Percentiles rank a stretch among this genome's conserved stretches.
Conservation (phyloP, 2,113 vertebrate genomes). For the Scomber japonicus region DNA sequence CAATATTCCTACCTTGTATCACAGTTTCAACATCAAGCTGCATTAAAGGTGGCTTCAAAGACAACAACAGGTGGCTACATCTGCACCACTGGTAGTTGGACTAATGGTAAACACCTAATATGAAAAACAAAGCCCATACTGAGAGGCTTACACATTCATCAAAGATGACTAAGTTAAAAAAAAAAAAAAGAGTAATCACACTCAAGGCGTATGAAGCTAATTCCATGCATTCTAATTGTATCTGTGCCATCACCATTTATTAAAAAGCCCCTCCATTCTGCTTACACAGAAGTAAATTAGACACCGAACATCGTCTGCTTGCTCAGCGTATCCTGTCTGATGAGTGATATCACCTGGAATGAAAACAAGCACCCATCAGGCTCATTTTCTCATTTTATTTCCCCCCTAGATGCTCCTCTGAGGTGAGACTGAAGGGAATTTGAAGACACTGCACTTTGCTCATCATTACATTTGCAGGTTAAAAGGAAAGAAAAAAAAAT, state of each 20-base stretch:
- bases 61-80: constrained; percentile 14
- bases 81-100: constrained; percentile 1
- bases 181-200: constrained; percentile 29
- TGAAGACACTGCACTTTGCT: not conserved
- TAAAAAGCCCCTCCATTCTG: constrained; percentile 57
- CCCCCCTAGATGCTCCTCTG: constrained; percentile 30
- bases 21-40: not conserved
- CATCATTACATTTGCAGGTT: not conserved
- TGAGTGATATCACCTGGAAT: constrained; percentile 66
- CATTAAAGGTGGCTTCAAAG: constrained; percentile 7
- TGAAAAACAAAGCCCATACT: constrained; percentile 23
- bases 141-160: constrained; percentile 50
- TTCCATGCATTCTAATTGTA: constrained; percentile 58
- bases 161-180: constrained; percentile 27
- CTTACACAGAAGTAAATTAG: constrained; percentile 61
- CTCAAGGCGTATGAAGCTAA: constrained; percentile 31
- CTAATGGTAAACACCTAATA: constrained; percentile 26
- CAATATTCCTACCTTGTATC: not conserved
- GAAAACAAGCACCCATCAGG: constrained; percentile 73
- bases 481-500: not conserved
- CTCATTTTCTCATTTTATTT: constrained; percentile 63
- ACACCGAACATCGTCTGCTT: constrained; percentile 59
- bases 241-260: constrained; percentile 58
- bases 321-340: constrained; percentile 57
- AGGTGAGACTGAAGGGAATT: not conserved